Conservation (phyloP, 2,113 vertebrate species). For the Syngnathus scovelli region DNA sequence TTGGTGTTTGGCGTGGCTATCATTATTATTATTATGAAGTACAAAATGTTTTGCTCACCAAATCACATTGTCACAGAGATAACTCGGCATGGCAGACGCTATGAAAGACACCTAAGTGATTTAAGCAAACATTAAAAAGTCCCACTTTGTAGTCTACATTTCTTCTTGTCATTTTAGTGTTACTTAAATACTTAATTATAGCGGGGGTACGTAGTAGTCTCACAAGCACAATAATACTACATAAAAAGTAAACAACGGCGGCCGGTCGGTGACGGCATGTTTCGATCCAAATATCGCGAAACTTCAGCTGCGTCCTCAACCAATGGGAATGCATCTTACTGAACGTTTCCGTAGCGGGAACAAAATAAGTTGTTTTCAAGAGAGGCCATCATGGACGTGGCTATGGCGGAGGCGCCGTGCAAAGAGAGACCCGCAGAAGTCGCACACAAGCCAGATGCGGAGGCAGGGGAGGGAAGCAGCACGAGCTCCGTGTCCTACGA, state of each 20-base stretch:
- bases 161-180: too few species aligned
- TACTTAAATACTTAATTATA: too few species aligned
- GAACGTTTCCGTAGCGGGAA: conserved; percentile 9
- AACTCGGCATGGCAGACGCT: too few species aligned
- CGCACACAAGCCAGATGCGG: background rate
- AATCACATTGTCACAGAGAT: too few species aligned
- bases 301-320: background rate
- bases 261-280: background rate
- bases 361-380: background rate
- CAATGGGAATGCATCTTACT: conserved; percentile 26
- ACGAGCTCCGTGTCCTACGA: conserved; percentile 52
- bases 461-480: background rate
- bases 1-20: background rate
- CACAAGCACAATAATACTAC: too few species aligned
- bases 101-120: too few species aligned
- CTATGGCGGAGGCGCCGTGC: conserved; percentile 5
- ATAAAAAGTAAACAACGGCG: background rate
- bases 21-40: too few species aligned
- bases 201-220: too few species aligned
- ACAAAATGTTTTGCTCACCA: too few species aligned
- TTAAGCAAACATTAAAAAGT: too few species aligned
- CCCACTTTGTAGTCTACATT: too few species aligned
- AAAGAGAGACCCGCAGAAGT: background rate
- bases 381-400: conserved; percentile 41
- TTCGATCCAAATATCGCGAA: background rate